Evolutionary conservation across 2,113 vertebrate genomes (phyloP).

Genomic region (Eonycteris spelaea): DNA sequence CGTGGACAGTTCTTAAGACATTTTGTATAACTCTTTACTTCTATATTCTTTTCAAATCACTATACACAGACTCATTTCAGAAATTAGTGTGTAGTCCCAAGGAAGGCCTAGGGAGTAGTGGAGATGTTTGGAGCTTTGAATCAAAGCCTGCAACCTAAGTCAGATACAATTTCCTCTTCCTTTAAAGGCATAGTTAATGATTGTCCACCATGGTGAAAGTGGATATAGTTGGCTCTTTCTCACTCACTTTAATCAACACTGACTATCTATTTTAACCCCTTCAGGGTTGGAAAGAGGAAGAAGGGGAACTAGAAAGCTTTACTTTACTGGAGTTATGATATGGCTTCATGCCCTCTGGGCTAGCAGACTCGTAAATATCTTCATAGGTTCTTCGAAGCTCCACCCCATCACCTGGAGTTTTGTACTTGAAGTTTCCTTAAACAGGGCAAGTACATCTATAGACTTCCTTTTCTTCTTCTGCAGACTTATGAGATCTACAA

Average conservation of each 20-base stretch:
- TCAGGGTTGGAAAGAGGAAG: background rate
- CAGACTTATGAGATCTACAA: background rate
- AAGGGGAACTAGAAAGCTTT: background rate
- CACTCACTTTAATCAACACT: background rate
- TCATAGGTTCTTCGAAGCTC: background rate
- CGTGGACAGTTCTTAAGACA: background rate
- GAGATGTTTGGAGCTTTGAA: background rate
- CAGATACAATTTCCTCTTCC: background rate
- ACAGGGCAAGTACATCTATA: background rate
- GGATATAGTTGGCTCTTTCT: background rate
- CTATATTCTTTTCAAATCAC: background rate
- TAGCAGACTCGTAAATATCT: background rate
- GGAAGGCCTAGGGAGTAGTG: background rate
- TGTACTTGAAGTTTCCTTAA: background rate
- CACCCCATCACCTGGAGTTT: background rate
- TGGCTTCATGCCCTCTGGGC: background rate
- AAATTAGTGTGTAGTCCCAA: background rate
- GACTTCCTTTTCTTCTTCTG: background rate
- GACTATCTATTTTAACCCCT: background rate
- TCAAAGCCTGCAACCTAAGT: background rate
- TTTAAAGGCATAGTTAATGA: background rate
- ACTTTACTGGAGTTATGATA: background rate
- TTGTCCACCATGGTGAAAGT: background rate
- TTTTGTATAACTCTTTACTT: background rate
- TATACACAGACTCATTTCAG: background rate